Evolutionary conservation across 92 coral and sea anemone genomes (phyloP).

Genomic region (Porites rus): DNA sequence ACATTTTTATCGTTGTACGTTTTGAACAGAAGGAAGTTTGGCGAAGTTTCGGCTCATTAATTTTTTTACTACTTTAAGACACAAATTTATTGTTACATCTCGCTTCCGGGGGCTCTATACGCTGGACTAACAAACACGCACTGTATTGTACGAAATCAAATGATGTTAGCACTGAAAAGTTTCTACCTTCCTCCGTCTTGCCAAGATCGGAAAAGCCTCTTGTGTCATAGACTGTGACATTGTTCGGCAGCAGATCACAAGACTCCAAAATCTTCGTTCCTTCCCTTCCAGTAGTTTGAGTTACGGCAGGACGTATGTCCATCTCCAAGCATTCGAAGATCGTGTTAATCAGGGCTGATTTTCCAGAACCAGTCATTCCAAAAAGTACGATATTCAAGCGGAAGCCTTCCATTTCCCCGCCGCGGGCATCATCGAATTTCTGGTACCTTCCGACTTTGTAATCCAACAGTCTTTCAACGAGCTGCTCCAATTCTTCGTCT

Average conservation of each 20-base stretch:
- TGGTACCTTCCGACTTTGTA: slow-evolving; percentile 22
- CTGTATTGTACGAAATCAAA: background rate
- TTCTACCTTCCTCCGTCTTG: slow-evolving; percentile 17
- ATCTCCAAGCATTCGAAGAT: slow-evolving; percentile 18
- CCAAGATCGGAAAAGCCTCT: no score
- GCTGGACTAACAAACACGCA: no score
- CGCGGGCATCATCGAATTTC: slow-evolving; percentile 2
- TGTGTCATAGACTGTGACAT: slow-evolving; percentile 16
- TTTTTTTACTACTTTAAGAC: no score
- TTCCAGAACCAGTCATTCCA: slow-evolving; percentile 51
- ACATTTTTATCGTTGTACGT: no score
- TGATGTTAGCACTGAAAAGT: background rate
- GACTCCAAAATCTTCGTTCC: slow-evolving; percentile 22
- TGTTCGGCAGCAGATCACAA: background rate
- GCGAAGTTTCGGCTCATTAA: no score
- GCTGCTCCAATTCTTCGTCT: background rate
- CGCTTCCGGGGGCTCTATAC: no score
- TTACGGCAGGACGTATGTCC: background rate
- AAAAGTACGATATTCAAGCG: slow-evolving; percentile 11
- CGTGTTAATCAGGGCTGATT: slow-evolving; percentile 44
- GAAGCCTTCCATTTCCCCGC: slow-evolving; percentile 35
- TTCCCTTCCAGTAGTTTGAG: slow-evolving; percentile 14
- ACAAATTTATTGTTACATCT: no score
- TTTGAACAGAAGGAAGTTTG: no score
- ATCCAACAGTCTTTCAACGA: background rate